Percentiles rank a stretch among this genome's conserved stretches.
Conservation (phyloP, 2,888 invertebrate genomes). For the Rotaria magnacalcarata region DNA sequence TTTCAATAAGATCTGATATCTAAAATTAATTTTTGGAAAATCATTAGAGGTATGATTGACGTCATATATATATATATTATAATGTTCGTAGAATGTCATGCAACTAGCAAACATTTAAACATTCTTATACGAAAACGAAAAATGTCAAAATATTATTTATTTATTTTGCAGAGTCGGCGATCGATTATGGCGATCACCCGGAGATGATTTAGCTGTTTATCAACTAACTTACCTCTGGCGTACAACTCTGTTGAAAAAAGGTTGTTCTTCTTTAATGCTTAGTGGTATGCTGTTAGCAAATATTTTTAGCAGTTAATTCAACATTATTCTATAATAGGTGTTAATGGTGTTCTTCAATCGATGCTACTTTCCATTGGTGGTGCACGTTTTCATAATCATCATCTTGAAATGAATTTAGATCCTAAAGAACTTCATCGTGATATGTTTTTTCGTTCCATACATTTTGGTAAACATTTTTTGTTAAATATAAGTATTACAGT, state of each 20-base stretch:
- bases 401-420: slow-evolving; percentile 81
- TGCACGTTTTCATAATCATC: slow-evolving; percentile 79
- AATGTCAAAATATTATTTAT: no score
- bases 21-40: no score
- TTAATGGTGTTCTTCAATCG: slow-evolving; percentile 80
- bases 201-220: slow-evolving; percentile 69
- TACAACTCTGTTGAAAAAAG: slow-evolving; percentile 78
- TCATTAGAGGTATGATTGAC: no score
- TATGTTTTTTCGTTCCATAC: slow-evolving; percentile 64
- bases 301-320: background rate
- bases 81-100: no score
- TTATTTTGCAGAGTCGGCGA: slow-evolving; percentile 62
- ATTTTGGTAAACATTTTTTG: slow-evolving; percentile 70
- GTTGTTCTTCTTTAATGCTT: slow-evolving; percentile 54
- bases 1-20: no score
- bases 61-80: no score
- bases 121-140: no score
- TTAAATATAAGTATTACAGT: slow-evolving; percentile 78
- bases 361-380: slow-evolving; percentile 82
- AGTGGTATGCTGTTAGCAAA: slow-evolving; percentile 8
- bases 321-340: slow-evolving; percentile 60
- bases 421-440: slow-evolving; percentile 84
- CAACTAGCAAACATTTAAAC: no score
- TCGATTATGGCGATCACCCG: slow-evolving; percentile 72
- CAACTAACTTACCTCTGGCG: slow-evolving; percentile 75